Evolutionary conservation across 2,797 vertebrate species (phyloP), one percentile per base, ranked within the genome.

Genomic region (Lithobates pipiens): DNA sequence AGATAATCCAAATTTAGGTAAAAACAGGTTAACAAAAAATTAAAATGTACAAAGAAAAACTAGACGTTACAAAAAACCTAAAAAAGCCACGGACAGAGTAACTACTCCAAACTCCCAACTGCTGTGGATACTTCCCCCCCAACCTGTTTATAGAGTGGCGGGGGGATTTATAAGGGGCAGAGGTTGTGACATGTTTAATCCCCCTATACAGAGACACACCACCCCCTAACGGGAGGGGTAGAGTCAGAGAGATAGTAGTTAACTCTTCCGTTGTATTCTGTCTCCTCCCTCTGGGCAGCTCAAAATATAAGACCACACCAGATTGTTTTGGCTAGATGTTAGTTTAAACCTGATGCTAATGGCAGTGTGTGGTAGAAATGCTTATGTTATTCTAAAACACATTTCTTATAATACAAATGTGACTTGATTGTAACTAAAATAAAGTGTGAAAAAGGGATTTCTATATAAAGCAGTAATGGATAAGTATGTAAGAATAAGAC

Each of bases 121-220:
- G 80, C 61, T 79, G 76, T 84, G 86, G 76, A 87, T 76, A 79
- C 81, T 83, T 83, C 76, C 86, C 86, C 85, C 86, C 86, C 86
- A 87, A 87, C 86, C 81, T 76, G 86, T 87, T 87, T 87, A 87
- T 87, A 83, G 86, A 87, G 86, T 84, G 81, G 76, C 86, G 81
- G 86, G 81, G 84, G 81, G 86, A 87, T 87, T 84, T 87, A 87
- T 87, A 87, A 87, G 81, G 86, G 86, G 81, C 86, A 87, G 81
- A 75, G 76, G 81, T 63, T 68, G 50, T 83, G 86, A 87, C 86
- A 83, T 76, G 15, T 80, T 87, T 87, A 87, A 87, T 87, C 86
- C 86, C 76, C 23, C 81, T 73, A 87, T 87, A 83, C 76, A 87
- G 81, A 77, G 73, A 83, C 76, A 80, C 63, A 80, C 86, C 81